These are phyloP conservation scores for Anser brachyrhynchus DNA, from an alignment of 2,113 vertebrate species.

Conservation along the genomic window DNA sequence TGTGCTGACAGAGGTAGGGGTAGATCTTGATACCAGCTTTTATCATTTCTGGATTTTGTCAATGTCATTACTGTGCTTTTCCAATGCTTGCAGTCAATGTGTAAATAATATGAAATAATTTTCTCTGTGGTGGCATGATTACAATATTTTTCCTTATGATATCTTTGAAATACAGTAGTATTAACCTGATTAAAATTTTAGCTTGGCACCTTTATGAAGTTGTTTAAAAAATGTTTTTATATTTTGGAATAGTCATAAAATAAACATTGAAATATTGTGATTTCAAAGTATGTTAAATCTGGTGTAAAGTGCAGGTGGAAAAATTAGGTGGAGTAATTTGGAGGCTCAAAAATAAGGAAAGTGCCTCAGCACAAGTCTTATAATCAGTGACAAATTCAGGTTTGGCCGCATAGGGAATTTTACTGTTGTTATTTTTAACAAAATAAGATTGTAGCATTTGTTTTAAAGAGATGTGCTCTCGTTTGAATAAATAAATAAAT, in stretches of 20 bases:
- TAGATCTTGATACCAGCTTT: background rate
- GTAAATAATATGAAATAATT: background rate
- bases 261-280: background rate
- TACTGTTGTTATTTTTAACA: background rate
- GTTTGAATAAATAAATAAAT: background rate
- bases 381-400: background rate
- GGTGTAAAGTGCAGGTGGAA: background rate
- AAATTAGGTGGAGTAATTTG: background rate
- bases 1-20: background rate
- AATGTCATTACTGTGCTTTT: background rate
- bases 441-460: background rate
- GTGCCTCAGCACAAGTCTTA: background rate
- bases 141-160: background rate
- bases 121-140: background rate
- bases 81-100: background rate
- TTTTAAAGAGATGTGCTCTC: background rate
- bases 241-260: background rate
- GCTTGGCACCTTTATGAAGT: fast-evolving
- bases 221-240: background rate
- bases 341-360: background rate
- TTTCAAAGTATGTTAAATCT: background rate
- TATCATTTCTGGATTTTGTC: background rate
- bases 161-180: background rate
- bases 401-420: background rate
- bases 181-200: background rate